These are phyloP conservation scores for Microcebus murinus DNA, from an alignment of 2,113 vertebrate species.

Conservation along the genomic window DNA sequence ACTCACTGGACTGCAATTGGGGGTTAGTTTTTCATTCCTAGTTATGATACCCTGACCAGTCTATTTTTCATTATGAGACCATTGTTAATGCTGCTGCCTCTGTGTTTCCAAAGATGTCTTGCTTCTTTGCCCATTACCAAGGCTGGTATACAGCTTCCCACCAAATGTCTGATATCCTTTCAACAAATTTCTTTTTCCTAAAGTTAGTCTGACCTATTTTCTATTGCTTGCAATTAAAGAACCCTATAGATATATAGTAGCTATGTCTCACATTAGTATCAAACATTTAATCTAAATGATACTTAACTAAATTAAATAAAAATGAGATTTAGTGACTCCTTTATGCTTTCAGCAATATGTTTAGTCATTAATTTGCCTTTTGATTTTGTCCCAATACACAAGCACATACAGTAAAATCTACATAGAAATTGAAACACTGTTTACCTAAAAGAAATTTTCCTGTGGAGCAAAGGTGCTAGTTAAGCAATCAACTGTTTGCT, in stretches of 20 bases:
- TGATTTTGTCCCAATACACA: not conserved
- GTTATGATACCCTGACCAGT: not conserved
- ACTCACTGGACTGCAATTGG: not conserved
- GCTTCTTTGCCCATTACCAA: not conserved
- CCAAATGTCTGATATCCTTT: not conserved
- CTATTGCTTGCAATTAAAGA: not conserved
- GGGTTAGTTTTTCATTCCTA: not conserved
- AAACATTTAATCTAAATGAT: not conserved
- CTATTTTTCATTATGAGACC: not conserved
- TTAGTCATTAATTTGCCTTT: not conserved
- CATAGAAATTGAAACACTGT: conserved; percentile 23
- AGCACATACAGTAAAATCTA: not conserved
- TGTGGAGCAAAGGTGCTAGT: conserved; percentile 37
- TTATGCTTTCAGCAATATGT: not conserved
- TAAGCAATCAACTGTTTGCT: conserved; percentile 49
- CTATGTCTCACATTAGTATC: not conserved
- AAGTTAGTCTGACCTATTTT: not conserved
- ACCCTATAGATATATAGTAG: not conserved
- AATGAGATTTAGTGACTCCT: conserved; percentile 1
- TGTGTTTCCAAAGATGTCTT: not conserved
- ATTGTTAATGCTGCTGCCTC: not conserved
- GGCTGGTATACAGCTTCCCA: not conserved
- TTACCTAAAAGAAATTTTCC: conserved; percentile 48
- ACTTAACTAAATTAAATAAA: not conserved
- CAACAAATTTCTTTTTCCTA: not conserved